Evolutionary conservation across 2,113 vertebrate species (phyloP).

Genomic region (Cavia porcellus): DNA sequence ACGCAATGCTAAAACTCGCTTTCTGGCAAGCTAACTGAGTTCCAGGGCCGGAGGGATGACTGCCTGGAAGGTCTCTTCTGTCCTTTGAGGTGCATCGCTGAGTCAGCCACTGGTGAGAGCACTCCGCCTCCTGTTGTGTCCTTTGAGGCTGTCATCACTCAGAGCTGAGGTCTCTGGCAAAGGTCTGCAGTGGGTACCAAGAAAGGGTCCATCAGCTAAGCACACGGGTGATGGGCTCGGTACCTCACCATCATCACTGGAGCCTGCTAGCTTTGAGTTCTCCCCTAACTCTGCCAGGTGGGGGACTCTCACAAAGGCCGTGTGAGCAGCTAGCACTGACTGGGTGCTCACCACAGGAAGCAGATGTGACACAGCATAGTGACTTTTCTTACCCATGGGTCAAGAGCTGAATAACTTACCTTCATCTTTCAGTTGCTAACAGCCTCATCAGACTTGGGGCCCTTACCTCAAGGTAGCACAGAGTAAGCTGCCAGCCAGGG

Average conservation of each 20-base stretch:
- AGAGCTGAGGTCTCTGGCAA: neutral
- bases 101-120: too few species aligned
- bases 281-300: neutral
- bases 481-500: neutral
- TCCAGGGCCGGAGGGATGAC: neutral
- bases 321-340: neutral
- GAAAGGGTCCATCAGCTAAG: neutral
- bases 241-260: neutral
- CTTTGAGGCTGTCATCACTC: neutral
- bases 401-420: neutral
- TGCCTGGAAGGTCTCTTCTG: neutral
- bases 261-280: neutral
- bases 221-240: neutral
- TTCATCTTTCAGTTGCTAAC: neutral
- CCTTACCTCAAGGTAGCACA: neutral
- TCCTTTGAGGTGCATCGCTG: neutral
- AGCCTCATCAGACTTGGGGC: neutral
- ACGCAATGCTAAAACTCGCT: neutral
- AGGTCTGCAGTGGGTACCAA: neutral
- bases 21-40: neutral
- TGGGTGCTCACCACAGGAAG: neutral
- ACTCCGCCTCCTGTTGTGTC: fast-evolving
- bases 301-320: neutral
- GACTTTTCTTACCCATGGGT: neutral
- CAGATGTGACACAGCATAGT: neutral